These are phyloP conservation scores for Chiloscyllium plagiosum DNA, from an alignment of 2,113 vertebrate species.

Conservation along the genomic window DNA sequence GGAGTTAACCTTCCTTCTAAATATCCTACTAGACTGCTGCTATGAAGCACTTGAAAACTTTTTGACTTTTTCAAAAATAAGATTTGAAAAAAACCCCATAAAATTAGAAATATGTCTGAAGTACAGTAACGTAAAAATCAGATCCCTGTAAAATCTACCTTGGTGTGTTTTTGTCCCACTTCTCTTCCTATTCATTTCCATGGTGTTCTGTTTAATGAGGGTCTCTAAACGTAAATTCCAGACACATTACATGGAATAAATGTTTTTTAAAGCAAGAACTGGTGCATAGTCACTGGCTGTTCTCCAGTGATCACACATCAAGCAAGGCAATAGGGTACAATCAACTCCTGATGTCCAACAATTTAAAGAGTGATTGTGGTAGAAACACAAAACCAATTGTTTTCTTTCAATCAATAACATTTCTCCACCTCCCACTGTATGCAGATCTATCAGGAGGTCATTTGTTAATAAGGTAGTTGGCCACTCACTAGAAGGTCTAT, in stretches of 20 bases:
- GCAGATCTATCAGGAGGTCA: neutral
- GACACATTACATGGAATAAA: conserved; percentile 15
- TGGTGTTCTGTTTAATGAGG: conserved; percentile 4
- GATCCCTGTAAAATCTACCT: conserved; percentile 22
- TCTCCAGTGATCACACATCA: conserved; percentile 24
- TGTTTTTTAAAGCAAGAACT: conserved; percentile 13
- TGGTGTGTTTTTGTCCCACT: conserved; percentile 8
- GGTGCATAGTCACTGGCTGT: neutral
- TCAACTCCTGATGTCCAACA: conserved; percentile 21
- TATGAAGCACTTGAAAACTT: neutral
- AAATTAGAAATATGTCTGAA: conserved; percentile 12
- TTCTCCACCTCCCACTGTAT: neutral
- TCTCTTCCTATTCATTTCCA: neutral
- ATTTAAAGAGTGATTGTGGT: neutral
- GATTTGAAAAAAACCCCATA: neutral
- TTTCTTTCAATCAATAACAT: neutral
- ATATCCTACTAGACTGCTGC: neutral
- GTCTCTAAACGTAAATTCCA: conserved; percentile 31
- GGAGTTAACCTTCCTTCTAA: neutral
- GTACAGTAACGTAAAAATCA: conserved; percentile 12
- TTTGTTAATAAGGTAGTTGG: neutral
- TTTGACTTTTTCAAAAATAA: neutral
- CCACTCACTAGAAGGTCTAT: neutral
- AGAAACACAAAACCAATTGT: neutral
- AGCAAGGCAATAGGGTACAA: conserved; percentile 11